Evolutionary conservation across 2,113 vertebrate genomes (phyloP).

Genomic region (Mustela lutreola): DNA sequence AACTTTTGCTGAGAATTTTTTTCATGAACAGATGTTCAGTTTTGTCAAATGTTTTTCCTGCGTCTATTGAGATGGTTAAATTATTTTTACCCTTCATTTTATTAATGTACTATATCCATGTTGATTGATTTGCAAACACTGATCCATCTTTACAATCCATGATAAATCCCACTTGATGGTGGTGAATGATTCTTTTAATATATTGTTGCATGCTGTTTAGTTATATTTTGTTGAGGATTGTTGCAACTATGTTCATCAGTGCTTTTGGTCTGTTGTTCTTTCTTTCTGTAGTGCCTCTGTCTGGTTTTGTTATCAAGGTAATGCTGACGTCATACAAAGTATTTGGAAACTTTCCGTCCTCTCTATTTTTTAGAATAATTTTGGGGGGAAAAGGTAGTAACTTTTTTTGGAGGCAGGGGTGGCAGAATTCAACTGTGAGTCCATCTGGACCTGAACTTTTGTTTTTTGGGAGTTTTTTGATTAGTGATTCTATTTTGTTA

Average conservation of each 20-base stretch:
- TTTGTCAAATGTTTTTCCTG: not conserved
- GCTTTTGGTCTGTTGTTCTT: not conserved
- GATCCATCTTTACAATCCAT: not conserved
- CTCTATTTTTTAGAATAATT: not conserved
- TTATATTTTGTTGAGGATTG: not conserved
- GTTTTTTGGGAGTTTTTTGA: not conserved
- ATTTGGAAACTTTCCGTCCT: not conserved
- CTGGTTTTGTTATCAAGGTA: not conserved
- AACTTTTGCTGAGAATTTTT: not conserved
- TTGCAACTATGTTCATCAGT: not conserved
- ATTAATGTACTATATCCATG: not conserved
- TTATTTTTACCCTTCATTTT: not conserved
- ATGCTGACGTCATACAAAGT: not conserved
- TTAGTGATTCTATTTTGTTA: not conserved
- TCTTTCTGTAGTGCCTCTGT: not conserved
- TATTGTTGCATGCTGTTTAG: not conserved
- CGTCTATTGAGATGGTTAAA: not conserved
- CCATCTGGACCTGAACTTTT: not conserved
- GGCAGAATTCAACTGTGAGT: not conserved
- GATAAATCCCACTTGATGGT: not conserved
- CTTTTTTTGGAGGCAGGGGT: too few relatives aligned
- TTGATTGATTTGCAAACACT: not conserved
- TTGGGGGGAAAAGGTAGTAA: not conserved
- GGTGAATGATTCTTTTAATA: not conserved
- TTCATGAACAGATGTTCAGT: not conserved